Conservation (phyloP, 2,797 vertebrate species). For the Gymnoscopelus microlampas region DNA sequence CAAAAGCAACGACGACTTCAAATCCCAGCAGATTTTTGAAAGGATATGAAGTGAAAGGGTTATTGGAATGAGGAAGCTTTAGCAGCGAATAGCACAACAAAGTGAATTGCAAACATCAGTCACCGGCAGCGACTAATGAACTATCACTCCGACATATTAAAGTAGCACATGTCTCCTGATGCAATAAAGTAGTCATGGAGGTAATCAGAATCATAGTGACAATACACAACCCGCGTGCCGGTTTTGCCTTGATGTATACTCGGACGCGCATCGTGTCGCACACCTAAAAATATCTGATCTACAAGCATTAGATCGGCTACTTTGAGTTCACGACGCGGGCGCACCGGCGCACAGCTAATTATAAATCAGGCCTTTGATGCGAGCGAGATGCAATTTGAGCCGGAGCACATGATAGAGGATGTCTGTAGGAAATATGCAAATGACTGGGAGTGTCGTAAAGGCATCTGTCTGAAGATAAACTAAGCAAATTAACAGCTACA, state of each 20-base stretch:
- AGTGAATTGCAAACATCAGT: conserved; percentile 35
- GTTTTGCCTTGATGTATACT: no score
- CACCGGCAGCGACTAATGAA: conserved; percentile 46
- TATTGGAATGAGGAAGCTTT: conserved; percentile 2
- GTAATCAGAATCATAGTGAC: conserved; percentile 42
- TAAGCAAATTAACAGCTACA: conserved; percentile 47
- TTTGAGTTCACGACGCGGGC: no score
- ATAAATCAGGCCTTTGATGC: no score
- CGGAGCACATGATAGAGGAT: conserved; percentile 46
- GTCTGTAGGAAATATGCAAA: conserved; percentile 55
- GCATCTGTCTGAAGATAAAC: conserved; percentile 65
- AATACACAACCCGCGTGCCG: neutral
- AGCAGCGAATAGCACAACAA: conserved; percentile 24
- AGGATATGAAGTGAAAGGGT: conserved; percentile 13
- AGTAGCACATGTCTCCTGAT: conserved; percentile 44
- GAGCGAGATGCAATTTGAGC: conserved; percentile 11
- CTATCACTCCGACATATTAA: conserved; percentile 27
- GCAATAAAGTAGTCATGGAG: conserved; percentile 52
- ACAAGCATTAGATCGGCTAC: no score
- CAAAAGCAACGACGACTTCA: conserved; percentile 43
- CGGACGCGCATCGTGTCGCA: no score
- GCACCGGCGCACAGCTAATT: no score
- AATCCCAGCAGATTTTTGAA: conserved; percentile 35
- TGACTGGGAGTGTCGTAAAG: conserved; percentile 42
- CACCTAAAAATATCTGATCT: no score